Percentiles rank a stretch among this genome's conserved stretches.
Conservation (phyloP, 2,113 vertebrate genomes). For the Neodontobutis hainanensis region DNA sequence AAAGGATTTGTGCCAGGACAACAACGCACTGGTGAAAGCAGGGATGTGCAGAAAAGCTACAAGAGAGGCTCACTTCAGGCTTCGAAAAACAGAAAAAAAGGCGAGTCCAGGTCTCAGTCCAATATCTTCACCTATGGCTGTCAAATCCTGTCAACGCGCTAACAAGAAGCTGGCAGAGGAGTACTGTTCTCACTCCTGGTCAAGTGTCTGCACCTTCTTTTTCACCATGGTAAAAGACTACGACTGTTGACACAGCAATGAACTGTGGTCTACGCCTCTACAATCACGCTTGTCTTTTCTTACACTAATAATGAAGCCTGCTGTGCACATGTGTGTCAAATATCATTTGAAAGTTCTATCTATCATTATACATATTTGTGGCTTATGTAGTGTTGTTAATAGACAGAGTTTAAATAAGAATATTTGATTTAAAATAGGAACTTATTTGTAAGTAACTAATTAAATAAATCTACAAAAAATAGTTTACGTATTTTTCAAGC, state of each 20-base stretch:
- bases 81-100: constrained; percentile 44
- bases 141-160: constrained; percentile 60
- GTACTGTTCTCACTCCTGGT: constrained; percentile 82
- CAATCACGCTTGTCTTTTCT: background rate
- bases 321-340: background rate
- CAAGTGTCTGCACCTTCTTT: constrained; percentile 84
- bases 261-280: background rate
- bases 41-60: constrained; percentile 82
- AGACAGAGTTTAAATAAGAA: no score
- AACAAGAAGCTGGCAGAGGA: constrained; percentile 81
- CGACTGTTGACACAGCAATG: constrained; percentile 72
- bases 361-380: background rate
- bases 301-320: background rate
- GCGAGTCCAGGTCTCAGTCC: background rate
- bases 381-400: no score
- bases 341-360: background rate
- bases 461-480: no score
- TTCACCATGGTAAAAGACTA: constrained; percentile 85
- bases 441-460: no score
- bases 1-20: constrained; percentile 81
- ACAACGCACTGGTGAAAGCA: constrained; percentile 73
- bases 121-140: background rate
- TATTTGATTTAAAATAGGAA: no score
- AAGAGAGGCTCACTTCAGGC: constrained; percentile 79
- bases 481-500: no score